Base-by-base conservation (phyloP, 2,113 vertebrate genomes). In the Dipodomys spectabilis region DNA sequence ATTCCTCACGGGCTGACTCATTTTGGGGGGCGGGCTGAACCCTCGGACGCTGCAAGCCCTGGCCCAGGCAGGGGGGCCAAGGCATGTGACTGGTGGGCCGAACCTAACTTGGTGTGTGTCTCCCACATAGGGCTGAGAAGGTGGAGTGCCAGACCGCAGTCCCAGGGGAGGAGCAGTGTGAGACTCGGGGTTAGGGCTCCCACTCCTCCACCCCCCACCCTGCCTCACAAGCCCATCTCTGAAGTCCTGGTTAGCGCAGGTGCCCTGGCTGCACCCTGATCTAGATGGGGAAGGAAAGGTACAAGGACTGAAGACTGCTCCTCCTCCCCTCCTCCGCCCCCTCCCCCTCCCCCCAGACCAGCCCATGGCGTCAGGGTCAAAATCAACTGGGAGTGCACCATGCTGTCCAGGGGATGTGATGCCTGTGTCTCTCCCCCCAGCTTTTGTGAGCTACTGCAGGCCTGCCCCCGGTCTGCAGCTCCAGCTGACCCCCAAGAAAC, bases 281-380 rank as follows among this genome's bases (percentile, higher is more conserved):
- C 75, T 23, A 15, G 49, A 28, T 0, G 0, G 30, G 23, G 16
- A 1, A 20, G 62, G 65, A 72, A 19, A 23, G 44, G 32, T 0
- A 0, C 0, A 19, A 78, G 18, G 22, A n/a, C n/a, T 18, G 35
- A 74, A 35, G 60, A 16, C 25, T 49, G 53, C 30, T 2, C 10
- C 35, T 39, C 35, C 35, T 4, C 35, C 35, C 35, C 4, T 4
- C 7, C 23, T 0, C 9, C 7, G 32, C 3, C 30, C n/a, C 88
- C 25, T 35, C 7, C 28, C 1, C 9, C 9, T 44, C 3, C 30
- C 28, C 88, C 25, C 23, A 23, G 25, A 0, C 32, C 10, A 15
- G 0, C 2, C 18, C n/a, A 0, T 0, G 0, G 23, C 35, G 72
- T 39, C 89, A 9, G 0, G 0, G 28, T 77, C 73, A 23, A 7